Percentiles rank a stretch among this genome's conserved stretches.
Evolutionary conservation across 2,888 invertebrate genomes (phyloP).

Genomic region (Philereme vetulata): DNA sequence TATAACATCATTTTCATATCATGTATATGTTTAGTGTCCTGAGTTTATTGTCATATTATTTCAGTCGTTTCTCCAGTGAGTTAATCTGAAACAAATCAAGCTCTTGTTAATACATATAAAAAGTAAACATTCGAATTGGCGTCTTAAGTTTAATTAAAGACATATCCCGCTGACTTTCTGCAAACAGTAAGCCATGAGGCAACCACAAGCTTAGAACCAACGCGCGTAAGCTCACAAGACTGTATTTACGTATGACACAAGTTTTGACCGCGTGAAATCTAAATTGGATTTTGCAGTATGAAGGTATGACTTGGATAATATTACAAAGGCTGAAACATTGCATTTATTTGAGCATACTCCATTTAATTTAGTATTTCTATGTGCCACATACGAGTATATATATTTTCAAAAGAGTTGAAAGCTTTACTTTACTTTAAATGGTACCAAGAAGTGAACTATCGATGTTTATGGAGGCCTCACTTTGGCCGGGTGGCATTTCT

Average conservation of each 20-base stretch:
- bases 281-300: conserved; percentile 32
- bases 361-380: neutral
- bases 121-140: conserved; percentile 22
- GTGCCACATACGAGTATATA: too few relatives aligned
- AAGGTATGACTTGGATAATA: conserved; percentile 19
- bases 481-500: conserved; percentile 39
- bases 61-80: conserved; percentile 35
- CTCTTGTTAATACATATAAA: conserved; percentile 26
- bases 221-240: conserved; percentile 31
- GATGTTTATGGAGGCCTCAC: conserved; percentile 29
- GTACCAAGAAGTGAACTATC: conserved; percentile 31
- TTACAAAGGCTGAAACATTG: neutral
- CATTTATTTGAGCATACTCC: neutral
- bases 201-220: conserved; percentile 30
- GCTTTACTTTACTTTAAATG: conserved; percentile 7
- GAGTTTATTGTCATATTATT: conserved; percentile 53
- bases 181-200: conserved; percentile 36
- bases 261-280: conserved; percentile 36
- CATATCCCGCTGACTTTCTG: conserved; percentile 30
- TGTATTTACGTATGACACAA: conserved; percentile 36
- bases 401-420: too few relatives aligned
- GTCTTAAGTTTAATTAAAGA: conserved; percentile 37
- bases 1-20: conserved; percentile 32
- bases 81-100: conserved; percentile 64
- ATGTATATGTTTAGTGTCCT: conserved; percentile 49